These are phyloP conservation scores for Euschistus heros DNA, from an alignment of 1,140 invertebrate genomes.

Conservation along the genomic window DNA sequence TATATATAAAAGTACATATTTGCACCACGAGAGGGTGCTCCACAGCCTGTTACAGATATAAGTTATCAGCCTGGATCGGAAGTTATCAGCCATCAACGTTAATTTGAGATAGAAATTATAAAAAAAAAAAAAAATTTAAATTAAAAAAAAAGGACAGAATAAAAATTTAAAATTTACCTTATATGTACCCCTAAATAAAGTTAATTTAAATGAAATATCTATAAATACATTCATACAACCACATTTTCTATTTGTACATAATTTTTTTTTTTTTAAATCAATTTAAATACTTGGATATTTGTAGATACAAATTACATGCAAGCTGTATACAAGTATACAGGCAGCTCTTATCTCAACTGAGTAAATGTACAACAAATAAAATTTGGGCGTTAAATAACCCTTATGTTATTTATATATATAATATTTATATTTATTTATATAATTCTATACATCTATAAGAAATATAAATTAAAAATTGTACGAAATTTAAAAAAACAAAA, in stretches of 20 bases:
- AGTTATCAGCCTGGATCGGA: neutral
- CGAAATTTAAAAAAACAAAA: constrained; percentile 9
- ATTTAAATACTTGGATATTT: constrained; percentile 15
- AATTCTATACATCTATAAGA: constrained; percentile 5
- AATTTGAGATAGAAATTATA: neutral
- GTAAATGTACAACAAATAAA: constrained; percentile 5
- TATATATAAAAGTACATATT: constrained; percentile 4
- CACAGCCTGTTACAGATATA: neutral
- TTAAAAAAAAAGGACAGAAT: neutral
- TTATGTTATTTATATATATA: neutral
- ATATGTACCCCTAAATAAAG: constrained; percentile 10
- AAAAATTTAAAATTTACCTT: constrained; percentile 15
- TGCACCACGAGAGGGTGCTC: neutral
- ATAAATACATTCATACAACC: constrained; percentile 14
- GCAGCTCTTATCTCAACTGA: neutral
- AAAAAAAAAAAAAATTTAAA: neutral
- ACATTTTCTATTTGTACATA: constrained; percentile 13
- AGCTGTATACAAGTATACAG: constrained; percentile 7
- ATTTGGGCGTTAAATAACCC: neutral
- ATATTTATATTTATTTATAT: constrained; percentile 7
- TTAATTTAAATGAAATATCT: constrained; percentile 11
- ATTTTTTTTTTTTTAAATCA: constrained; percentile 16
- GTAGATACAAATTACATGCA: constrained; percentile 15
- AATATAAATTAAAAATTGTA: constrained; percentile 13
- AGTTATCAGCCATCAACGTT: neutral